These are phyloP conservation scores for Parthenolecanium corni DNA, from an alignment of 2,888 invertebrate species.

Conservation along the genomic window DNA sequence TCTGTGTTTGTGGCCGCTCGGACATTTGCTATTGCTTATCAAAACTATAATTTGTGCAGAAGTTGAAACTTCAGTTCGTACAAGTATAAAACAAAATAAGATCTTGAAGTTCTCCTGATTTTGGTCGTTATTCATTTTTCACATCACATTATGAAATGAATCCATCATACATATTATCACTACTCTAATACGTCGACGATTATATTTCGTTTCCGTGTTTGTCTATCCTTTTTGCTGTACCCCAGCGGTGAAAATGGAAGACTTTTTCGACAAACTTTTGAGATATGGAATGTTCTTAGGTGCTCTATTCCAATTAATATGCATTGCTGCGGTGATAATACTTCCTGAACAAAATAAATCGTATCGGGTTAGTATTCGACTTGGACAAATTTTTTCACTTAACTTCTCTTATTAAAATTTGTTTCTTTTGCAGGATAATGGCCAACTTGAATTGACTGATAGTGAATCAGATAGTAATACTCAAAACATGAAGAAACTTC, in stretches of 20 bases:
- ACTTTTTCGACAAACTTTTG: slow-evolving; percentile 32
- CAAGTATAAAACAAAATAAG: too few species aligned
- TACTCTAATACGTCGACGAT: too few species aligned
- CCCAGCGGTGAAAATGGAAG: slow-evolving; percentile 25
- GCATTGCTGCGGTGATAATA: slow-evolving; percentile 35
- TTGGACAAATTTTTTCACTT: neutral
- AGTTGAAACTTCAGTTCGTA: too few species aligned
- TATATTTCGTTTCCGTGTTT: too few species aligned
- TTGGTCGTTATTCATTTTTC: too few species aligned
- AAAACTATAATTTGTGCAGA: too few species aligned
- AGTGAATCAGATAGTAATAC: slow-evolving; percentile 38
- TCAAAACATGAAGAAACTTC: slow-evolving; percentile 32
- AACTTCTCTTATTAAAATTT: neutral
- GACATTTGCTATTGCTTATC: too few species aligned
- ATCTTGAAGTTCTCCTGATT: too few species aligned
- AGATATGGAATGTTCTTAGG: slow-evolving; percentile 34
- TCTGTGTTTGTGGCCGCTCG: too few species aligned
- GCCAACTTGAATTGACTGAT: slow-evolving; percentile 37
- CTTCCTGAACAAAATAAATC: slow-evolving; percentile 32
- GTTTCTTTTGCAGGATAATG: slow-evolving; percentile 32
- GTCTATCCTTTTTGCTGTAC: too few species aligned
- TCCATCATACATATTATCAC: too few species aligned
- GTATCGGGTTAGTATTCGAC: slow-evolving; percentile 5
- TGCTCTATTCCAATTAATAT: slow-evolving; percentile 35
- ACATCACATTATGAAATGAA: too few species aligned